Evolutionary conservation across 2,113 vertebrate genomes (phyloP), one percentile per base, ranked within the genome.

Genomic region (Steatornis caripensis): DNA sequence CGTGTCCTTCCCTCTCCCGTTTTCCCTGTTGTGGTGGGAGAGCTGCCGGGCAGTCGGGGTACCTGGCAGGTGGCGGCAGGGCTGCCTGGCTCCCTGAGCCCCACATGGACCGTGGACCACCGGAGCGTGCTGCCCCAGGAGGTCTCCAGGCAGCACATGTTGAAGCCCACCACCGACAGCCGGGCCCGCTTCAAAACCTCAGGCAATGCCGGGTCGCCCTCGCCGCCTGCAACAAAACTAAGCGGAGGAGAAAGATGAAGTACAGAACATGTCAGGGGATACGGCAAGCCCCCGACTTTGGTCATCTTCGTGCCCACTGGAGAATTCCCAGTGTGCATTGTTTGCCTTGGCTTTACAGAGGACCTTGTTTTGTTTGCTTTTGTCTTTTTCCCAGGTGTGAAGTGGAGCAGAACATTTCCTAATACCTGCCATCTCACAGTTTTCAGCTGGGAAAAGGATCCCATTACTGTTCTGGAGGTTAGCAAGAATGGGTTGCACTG

Each of bases 61-160:
- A 98, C 98, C 98, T 98, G 98, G 84, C 98, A 98, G 9, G 98
- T 98, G 34, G 98, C 97, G 26, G 98, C 98, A 15, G 98, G 96
- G 41, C 94, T 97, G 77, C 98, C 98, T 1, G 95, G 98, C 92
- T 98, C 98, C 74, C 96, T 92, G 82, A 98, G 98, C 5, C 98
- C 98, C 10, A 98, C 98, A 26, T 98, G 98, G 94, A 98, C 98
- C 98, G 98, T 98, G 24, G 98, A 98, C 85, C 98, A 97, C 19
- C 98, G 95, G 57, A 98, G 97, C 2, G 97, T 98, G 34, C 98
- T 97, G 23, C 98, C 99, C 98, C 98, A 98, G 95, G 98, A 98
- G 69, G 98, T 98, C 97, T 98, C 98, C 89, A 98, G 98, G 62
- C 84, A 43, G 49, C 98, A 98, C 43, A 97, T 98, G 71, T 97